Conservation (phyloP, 2,113 vertebrate genomes). For the Cyprinodon tularosa region DNA sequence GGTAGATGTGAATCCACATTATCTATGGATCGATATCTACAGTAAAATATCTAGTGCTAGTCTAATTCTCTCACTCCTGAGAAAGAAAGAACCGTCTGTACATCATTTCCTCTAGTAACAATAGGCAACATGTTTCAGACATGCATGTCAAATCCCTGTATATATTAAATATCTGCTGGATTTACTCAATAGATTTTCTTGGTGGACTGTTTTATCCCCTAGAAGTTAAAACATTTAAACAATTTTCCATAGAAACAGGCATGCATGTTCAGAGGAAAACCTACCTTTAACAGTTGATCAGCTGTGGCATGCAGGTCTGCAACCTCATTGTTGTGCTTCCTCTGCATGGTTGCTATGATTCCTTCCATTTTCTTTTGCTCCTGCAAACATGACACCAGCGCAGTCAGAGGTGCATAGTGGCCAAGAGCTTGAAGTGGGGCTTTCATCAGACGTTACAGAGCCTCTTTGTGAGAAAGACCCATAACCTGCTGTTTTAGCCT, state of each 20-base stretch:
- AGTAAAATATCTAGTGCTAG: too few species aligned
- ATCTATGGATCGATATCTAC: too few species aligned
- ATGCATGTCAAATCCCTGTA: neutral
- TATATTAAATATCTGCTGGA: neutral
- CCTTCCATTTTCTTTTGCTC: conserved; percentile 77
- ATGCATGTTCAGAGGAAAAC: neutral
- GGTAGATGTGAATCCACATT: too few species aligned
- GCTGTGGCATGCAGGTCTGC: conserved; percentile 73
- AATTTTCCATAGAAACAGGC: neutral
- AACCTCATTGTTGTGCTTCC: conserved; percentile 71
- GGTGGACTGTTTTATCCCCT: neutral
- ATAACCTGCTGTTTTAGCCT: conserved; percentile 29
- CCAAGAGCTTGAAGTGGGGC: conserved; percentile 46
- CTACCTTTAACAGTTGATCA: conserved; percentile 75
- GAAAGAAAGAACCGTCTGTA: neutral
- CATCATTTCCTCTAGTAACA: neutral
- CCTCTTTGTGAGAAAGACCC: conserved; percentile 64
- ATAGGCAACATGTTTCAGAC: neutral
- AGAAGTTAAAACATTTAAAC: neutral
- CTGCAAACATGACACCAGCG: conserved; percentile 70
- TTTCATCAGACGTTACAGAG: conserved; percentile 61
- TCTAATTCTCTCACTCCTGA: too few species aligned
- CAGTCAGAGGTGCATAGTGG: conserved; percentile 26
- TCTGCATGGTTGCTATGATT: conserved; percentile 64
- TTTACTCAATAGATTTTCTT: neutral